These are phyloP conservation scores for Hypsibius dujardini DNA, from an alignment of 1,140 invertebrate species.

Conservation along the genomic window DNA sequence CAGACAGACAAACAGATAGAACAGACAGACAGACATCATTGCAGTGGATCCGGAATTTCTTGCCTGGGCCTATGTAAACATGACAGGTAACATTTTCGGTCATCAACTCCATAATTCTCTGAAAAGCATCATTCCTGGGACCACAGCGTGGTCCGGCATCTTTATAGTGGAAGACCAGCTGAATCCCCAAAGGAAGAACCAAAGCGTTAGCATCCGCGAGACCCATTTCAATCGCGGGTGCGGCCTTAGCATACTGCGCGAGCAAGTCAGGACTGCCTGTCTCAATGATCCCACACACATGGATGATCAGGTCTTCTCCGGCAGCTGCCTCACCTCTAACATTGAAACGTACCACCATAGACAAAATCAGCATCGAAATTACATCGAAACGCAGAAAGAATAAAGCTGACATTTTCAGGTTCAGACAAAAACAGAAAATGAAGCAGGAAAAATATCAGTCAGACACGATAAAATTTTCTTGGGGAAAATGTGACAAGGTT, in stretches of 20 bases:
- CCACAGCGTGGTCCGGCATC: background rate
- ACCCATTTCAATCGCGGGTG: background rate
- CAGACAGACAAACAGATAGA: too few species aligned
- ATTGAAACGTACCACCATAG: too few species aligned
- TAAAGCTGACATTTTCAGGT: too few species aligned
- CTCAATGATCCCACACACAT: background rate
- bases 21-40: too few species aligned
- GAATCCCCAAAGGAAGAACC: background rate
- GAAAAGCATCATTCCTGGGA: background rate
- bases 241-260: background rate
- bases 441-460: too few species aligned
- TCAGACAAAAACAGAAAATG: too few species aligned
- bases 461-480: too few species aligned
- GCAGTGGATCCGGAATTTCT: background rate
- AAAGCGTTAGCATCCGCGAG: background rate
- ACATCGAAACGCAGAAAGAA: too few species aligned
- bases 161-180: background rate
- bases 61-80: conserved; percentile 5
- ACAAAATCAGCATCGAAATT: too few species aligned
- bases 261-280: background rate
- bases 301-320: background rate
- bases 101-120: background rate
- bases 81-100: background rate
- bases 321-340: too few species aligned
- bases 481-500: too few species aligned